phyloP scores from a whole-genome alignment of 2,888 invertebrate species.

The Notocelia uddmanniana region DNA sequence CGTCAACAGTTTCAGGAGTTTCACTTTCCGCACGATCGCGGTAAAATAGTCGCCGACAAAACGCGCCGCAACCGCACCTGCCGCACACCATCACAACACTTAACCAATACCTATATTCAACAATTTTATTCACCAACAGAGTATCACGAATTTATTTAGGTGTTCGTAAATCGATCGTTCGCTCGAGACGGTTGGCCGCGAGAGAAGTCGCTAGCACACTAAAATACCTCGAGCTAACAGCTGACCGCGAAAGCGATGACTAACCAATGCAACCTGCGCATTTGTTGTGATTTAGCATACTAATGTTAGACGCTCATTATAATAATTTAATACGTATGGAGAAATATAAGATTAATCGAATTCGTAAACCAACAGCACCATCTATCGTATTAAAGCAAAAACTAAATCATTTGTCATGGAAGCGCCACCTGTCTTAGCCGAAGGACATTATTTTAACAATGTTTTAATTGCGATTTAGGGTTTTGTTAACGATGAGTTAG shows the following conservation, averaged over 20 bases:
- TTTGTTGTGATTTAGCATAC: conserved; percentile 3
- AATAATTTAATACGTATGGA: background rate
- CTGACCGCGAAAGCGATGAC: conserved; percentile 19
- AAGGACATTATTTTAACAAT: conserved; percentile 17
- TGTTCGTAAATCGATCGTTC: conserved; percentile 38
- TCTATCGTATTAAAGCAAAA: background rate
- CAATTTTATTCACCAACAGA: background rate
- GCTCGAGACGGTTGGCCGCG: conserved; percentile 51
- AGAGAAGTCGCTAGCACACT: conserved; percentile 61
- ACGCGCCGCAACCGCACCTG: conserved; percentile 70
- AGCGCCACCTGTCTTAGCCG: conserved; percentile 10
- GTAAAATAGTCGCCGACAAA: conserved; percentile 75
- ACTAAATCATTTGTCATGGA: background rate
- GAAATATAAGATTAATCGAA: background rate
- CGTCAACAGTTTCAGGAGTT: conserved; percentile 49
- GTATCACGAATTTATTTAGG: background rate
- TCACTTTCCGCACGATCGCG: conserved; percentile 61
- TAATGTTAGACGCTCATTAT: conserved; percentile 5
- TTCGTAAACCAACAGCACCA: conserved; percentile 1
- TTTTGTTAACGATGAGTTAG: conserved; percentile 20
- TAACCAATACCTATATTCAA: background rate
- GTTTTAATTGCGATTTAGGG: conserved; percentile 9
- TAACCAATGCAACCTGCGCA: conserved; percentile 4
- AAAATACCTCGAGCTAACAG: conserved; percentile 63
- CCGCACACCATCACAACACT: conserved; percentile 64